Conservation (phyloP, 2,888 invertebrate genomes). For the Lasioglossum lativentre region DNA sequence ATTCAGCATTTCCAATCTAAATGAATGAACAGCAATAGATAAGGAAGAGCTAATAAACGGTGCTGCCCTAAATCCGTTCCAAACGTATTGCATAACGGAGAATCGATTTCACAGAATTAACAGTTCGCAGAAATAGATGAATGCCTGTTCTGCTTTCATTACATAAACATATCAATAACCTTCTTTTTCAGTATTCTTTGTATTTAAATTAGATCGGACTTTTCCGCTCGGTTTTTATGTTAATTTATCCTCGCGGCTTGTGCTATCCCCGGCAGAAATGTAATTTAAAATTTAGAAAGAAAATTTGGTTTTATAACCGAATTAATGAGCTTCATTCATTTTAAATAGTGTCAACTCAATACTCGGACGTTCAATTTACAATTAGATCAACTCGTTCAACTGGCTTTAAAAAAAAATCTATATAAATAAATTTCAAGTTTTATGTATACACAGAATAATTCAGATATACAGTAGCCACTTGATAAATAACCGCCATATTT, state of each 20-base stretch:
- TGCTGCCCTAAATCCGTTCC: slow-evolving; percentile 48
- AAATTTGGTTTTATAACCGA: background rate
- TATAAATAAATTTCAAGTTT: background rate
- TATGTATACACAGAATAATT: no score
- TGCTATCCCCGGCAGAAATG: background rate
- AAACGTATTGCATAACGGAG: slow-evolving; percentile 35
- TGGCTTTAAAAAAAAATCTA: background rate
- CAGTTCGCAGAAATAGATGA: slow-evolving; percentile 4
- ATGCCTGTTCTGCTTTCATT: background rate
- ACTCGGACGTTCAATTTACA: no score
- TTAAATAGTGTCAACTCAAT: no score
- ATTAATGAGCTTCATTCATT: background rate
- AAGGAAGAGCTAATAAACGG: slow-evolving; percentile 61
- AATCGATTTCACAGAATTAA: slow-evolving; percentile 26
- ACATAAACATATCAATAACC: background rate
- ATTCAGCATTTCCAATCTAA: slow-evolving; percentile 67
- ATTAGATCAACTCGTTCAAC: background rate
- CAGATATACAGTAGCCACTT: no score
- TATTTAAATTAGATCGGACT: background rate
- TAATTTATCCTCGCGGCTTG: background rate
- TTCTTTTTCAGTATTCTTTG: background rate
- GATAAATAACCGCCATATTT: no score
- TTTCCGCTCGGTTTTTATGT: background rate
- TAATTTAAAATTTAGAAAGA: background rate
- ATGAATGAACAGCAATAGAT: slow-evolving; percentile 64